Evolutionary conservation across 1,140 invertebrate species (phyloP), one percentile per base, ranked within the genome.

Genomic region (Cheumatopsyche charites): DNA sequence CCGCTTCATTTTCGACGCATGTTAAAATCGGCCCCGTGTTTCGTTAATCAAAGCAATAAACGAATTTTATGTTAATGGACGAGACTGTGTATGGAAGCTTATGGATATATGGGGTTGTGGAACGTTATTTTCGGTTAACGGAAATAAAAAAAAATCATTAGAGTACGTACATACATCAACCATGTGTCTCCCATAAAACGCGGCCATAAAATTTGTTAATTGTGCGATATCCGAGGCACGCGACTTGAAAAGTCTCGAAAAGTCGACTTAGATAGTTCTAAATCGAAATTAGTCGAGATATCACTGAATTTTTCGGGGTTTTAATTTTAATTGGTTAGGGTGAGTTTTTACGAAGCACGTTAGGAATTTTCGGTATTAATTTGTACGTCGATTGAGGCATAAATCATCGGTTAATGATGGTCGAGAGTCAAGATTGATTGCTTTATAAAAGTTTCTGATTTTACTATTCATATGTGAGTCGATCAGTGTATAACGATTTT

Each of bases 201-300:
- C 55, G 68, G 42, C 71, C 74, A 73, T 75, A 75, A 75, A 75
- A 75, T 73, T 73, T 73, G 74, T 75, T 75, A 75, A 75, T 75
- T 75, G 74, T 72, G 70, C 71, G 62, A 69, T 72, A 72, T 72
- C 67, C 67, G 9, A 3, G 29, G 29, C 29, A 36, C 29, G 29
- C 29, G 29, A 36, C 29, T 36, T 36, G 9, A 36, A 36, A 36
- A 36, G 29, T 36, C 29, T 36, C 29, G 29, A 36, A 9, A 4
- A 36, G 29, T 36, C 29, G 29, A 9, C 29, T n/a, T n/a, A n/a
- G n/a, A n/a, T n/a, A n/a, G n/a, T 36, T 36, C 3, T 4, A 36
- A 36, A 4, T 36, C 9, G 29, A 4, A 36, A 36, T 52, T 52
- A 13, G 3, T 21, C 47, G n/a, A 17, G 47, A 17, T 15, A 15